phyloP scores from a whole-genome alignment of 2,797 vertebrate species.

The Cichlasoma orientale region DNA sequence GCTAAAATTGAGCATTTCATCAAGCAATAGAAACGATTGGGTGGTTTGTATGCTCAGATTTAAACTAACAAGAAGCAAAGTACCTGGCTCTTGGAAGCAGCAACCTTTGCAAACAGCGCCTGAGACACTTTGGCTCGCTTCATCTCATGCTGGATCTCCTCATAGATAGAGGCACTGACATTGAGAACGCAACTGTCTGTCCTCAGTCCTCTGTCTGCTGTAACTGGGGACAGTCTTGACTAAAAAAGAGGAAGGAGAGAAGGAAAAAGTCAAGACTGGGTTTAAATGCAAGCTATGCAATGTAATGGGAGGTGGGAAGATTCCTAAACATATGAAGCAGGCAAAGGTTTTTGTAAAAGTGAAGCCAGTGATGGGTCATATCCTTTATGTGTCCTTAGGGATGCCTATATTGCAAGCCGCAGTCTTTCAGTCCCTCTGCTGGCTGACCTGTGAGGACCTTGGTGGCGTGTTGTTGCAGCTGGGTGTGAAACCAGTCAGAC shows the following conservation, averaged over 20 bases:
- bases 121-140: slow-evolving; percentile 96
- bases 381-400: background rate
- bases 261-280: background rate
- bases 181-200: slow-evolving; percentile 89
- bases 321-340: background rate
- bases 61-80: background rate
- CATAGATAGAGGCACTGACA: slow-evolving; percentile 93
- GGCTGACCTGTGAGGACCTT: slow-evolving; percentile 87
- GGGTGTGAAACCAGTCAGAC: slow-evolving; percentile 88
- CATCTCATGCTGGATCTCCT: slow-evolving; percentile 97
- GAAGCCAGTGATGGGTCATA: background rate
- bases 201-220: slow-evolving; percentile 87
- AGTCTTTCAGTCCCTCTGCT: background rate
- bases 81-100: slow-evolving; percentile 97
- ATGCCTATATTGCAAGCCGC: background rate
- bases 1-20: slow-evolving; percentile 48
- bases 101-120: slow-evolving; percentile 94
- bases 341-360: background rate
- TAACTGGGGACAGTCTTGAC: slow-evolving; percentile 90
- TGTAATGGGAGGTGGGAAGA: background rate
- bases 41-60: slow-evolving; percentile 21
- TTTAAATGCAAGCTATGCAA: background rate
- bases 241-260: slow-evolving; percentile 43
- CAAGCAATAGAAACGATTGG: slow-evolving; percentile 15
- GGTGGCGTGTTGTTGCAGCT: slow-evolving; percentile 89